Conservation (phyloP, 1,140 invertebrate species). For the Sitobion miscanthi region DNA sequence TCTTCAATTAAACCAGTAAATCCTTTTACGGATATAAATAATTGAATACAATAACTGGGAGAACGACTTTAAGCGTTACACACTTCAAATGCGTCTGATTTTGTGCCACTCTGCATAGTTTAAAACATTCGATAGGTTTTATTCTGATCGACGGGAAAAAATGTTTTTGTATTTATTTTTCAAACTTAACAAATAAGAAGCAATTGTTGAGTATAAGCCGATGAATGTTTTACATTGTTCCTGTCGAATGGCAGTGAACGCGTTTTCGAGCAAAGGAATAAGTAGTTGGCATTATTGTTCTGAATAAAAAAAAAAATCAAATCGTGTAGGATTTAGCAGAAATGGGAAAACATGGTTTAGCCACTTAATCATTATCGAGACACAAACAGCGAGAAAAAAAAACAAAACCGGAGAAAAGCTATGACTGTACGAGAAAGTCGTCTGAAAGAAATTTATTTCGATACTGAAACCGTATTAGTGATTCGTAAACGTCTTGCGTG, state of each 20-base stretch:
- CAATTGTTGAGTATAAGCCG: not conserved
- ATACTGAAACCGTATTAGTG: conserved; percentile 45
- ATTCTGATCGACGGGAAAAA: not conserved
- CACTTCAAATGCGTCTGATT: not conserved
- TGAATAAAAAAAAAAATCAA: not conserved
- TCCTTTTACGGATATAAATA: not conserved
- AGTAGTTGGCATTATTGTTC: conserved; percentile 28
- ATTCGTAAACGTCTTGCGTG: conserved; percentile 53
- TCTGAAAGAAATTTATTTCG: conserved; percentile 47
- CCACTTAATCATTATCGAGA: conserved; percentile 43
- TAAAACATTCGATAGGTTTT: not conserved
- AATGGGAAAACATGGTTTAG: conserved; percentile 41
- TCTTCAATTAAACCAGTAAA: not conserved
- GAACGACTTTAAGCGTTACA: not conserved
- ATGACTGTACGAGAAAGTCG: conserved; percentile 24
- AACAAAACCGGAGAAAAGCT: conserved; percentile 20
- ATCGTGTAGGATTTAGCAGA: conserved; percentile 9
- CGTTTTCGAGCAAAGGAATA: not conserved
- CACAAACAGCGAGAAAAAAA: not conserved
- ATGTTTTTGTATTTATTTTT: conserved; percentile 40
- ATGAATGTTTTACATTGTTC: conserved; percentile 40
- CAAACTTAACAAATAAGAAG: conserved; percentile 33
- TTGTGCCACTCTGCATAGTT: not conserved
- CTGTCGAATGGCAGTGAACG: not conserved
- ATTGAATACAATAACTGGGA: not conserved